Base-by-base conservation (phyloP, 2,113 vertebrate genomes). In the Solea senegalensis region DNA sequence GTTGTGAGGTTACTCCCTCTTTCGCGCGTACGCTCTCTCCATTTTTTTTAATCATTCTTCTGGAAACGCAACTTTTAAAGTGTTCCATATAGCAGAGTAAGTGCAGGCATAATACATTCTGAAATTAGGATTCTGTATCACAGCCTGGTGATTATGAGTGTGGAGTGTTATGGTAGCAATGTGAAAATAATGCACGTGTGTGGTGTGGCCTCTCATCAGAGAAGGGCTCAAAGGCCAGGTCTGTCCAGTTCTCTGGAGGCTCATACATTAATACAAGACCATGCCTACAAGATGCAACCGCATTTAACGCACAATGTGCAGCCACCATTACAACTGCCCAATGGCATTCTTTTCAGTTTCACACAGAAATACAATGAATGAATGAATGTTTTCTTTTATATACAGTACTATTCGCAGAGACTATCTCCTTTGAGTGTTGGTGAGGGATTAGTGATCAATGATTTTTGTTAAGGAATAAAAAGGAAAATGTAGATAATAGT, bases 121-220 rank as follows among this genome's bases (percentile, higher is more conserved):
- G 68, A 90, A 92, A 89, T 86, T 88, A 91, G 71, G 64, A 89
- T 90, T 87, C 83, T 55, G 69, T 76, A 81, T 89, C 5, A 43
- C 73, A 54, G 52, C 81, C 27, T 51, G 69, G 50, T 78, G 63
- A 74, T 79, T 87, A 81, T 48, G 60, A 79, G 62, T 15, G 43
- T 26, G 34, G 56, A 64, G 58, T 43, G 73, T 74, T 77, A 57
- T 15, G 34, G 68, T 66, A 48, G 52, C 11, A 41, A 62, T 3
- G 40, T 64, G 66, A 48, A 83, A 80, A 85, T 71, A 70, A 86
- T 68, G 57, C 44, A 40, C 70, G 69, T 4, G 56, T 76, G 75
- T 56, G 56, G 61, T 65, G 66, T 73, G 81, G 80, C 80, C 76
- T 82, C 74, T 78, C 60, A 51, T 86, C 72, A 69, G 34, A 84